Base-by-base conservation (phyloP, 2,113 vertebrate genomes). In the Oreochromis aureus region DNA sequence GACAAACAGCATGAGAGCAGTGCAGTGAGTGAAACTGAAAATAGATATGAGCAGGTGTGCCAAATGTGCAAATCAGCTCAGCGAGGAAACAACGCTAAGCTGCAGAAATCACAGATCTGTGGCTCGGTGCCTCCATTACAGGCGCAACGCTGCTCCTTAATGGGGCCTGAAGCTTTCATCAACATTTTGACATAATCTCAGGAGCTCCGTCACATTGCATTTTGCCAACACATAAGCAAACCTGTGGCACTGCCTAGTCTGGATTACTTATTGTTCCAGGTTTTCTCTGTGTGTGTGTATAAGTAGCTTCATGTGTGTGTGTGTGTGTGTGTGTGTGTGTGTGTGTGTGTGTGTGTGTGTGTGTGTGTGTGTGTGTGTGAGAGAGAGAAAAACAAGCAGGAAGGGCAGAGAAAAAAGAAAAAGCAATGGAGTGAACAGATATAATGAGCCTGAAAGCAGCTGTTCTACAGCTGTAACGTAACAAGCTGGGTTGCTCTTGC, bases 131-230 rank as follows among this genome's bases (percentile, higher is more conserved):
- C 90, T 48, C 32, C n/a, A 9, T 36, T 27, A 55, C 69, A 82
- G 73, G 76, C 13, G 32, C 76, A 12, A 24, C 2, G 54, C 55
- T 34, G 86, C 84, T 87, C 66, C 66, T 82, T 83, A 86, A 85
- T 32, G 61, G 58, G 58, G 76, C 91, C 85, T 85, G 66, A 15
- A 71, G 85, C 89, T 84, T 82, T 92, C 88, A 66, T 93, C 92
- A 86, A 90, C 88, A 87, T 87, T 93, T 85, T 91, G 91, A 94
- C 92, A 91, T 88, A 81, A 89, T 91, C 87, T 88, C 81, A 79
- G 86, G 11, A 86, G 58, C 84, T 86, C 87, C 71, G 91, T 93
- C 90, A 87, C 88, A 88, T 30, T 27, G 36, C 76, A 89, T 94
- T 92, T 83, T 83, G 61, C 83, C 81, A 81, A 63, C 55, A 61